Evolutionary conservation across 2,113 vertebrate genomes (phyloP).

Genomic region (Piaya cayana): DNA sequence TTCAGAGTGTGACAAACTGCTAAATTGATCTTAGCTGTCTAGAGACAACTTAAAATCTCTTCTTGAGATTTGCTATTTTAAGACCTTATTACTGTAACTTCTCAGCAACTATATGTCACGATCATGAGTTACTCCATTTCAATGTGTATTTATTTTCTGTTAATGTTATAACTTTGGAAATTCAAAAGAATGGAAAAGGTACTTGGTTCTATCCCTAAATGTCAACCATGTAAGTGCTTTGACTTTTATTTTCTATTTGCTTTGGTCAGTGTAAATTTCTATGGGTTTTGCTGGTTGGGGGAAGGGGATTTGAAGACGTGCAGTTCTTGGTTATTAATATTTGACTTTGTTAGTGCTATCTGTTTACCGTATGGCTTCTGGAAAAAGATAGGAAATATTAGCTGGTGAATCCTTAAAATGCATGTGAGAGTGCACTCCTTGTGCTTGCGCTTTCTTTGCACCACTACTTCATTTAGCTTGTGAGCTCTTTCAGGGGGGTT

Average conservation of each 20-base stretch:
- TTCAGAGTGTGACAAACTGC: not conserved
- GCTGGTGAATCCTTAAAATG: conserved; percentile 63
- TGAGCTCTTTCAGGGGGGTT: not conserved
- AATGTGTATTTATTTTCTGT: conserved; percentile 69
- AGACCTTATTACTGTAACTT: conserved; percentile 16
- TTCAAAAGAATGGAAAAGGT: conserved; percentile 68
- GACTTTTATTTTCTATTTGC: conserved; percentile 87
- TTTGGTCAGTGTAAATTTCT: conserved; percentile 87
- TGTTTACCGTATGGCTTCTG: conserved; percentile 82
- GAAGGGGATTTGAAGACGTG: conserved; percentile 82
- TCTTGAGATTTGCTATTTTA: conserved; percentile 10
- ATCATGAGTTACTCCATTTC: conserved; percentile 33
- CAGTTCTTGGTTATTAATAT: conserved; percentile 85
- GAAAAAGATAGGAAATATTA: conserved; percentile 68
- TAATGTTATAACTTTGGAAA: conserved; percentile 76
- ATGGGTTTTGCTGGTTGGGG: conserved; percentile 81
- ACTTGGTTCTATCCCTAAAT: conserved; percentile 78
- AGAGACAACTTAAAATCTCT: conserved; percentile 20
- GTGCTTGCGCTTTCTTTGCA: conserved; percentile 3
- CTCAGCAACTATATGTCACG: not conserved
- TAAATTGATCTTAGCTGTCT: conserved; percentile 18
- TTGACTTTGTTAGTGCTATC: conserved; percentile 85
- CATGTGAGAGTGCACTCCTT: not conserved
- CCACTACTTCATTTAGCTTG: not conserved
- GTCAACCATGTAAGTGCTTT: conserved; percentile 82